A percentile compares a stretch with the other conserved stretches of the same genome.
phyloP scores from a whole-genome alignment of 2,888 invertebrate species.

The Panzeria rudis region DNA sequence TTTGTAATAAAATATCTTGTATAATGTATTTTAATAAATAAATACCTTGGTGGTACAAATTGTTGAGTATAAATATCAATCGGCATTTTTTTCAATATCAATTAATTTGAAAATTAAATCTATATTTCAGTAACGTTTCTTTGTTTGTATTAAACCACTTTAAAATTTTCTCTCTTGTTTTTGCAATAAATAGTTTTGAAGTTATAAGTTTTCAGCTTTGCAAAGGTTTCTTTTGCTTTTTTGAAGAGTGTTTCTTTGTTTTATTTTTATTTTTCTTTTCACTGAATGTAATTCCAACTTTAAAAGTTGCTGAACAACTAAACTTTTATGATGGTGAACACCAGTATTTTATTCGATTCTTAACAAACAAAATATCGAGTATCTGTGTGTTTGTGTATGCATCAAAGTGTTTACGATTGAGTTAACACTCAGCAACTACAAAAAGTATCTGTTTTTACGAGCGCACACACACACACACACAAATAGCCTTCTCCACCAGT shows the following conservation, averaged over 20 bases:
- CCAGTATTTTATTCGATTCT: slow-evolving; percentile 60
- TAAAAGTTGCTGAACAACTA: slow-evolving; percentile 63
- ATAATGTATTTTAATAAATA: slow-evolving; percentile 2
- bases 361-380: slow-evolving; percentile 33
- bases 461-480: slow-evolving; percentile 17
- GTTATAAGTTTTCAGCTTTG: slow-evolving; percentile 57
- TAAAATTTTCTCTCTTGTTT: slow-evolving; percentile 55
- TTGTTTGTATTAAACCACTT: slow-evolving; percentile 39
- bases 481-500: neutral
- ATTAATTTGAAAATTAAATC: slow-evolving; percentile 28
- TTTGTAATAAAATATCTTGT: neutral
- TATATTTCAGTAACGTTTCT: slow-evolving; percentile 26
- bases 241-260: neutral
- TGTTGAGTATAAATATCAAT: slow-evolving; percentile 73
- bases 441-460: slow-evolving; percentile 19
- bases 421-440: slow-evolving; percentile 22
- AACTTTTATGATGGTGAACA: slow-evolving; percentile 48
- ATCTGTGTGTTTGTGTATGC: neutral
- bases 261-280: neutral
- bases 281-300: slow-evolving; percentile 40
- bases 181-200: slow-evolving; percentile 41
- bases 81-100: slow-evolving; percentile 66
- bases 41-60: slow-evolving; percentile 71
- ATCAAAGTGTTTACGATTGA: slow-evolving; percentile 26
- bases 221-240: slow-evolving; percentile 10